phyloP scores from a whole-genome alignment of 2,797 vertebrate species.

The Coranthus polyacanthus region DNA sequence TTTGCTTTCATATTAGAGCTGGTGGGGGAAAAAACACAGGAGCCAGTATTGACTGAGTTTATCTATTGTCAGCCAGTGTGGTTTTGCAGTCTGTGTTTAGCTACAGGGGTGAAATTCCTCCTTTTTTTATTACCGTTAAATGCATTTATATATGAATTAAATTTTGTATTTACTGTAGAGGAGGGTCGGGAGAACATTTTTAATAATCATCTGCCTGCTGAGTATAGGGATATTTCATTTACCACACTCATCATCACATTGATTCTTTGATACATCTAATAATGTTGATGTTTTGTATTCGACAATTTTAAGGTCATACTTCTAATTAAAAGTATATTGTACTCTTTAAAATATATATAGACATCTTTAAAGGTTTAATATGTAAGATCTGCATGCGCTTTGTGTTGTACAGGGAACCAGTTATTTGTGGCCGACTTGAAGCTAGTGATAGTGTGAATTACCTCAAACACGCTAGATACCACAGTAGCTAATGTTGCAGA shows the following conservation, averaged over 20 bases:
- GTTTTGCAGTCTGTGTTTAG: slow-evolving; percentile 20
- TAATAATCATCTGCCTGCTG: slow-evolving; percentile 6
- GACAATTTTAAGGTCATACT: too few species aligned
- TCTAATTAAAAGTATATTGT: too few species aligned
- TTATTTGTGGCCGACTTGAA: too few species aligned
- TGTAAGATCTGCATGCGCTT: too few species aligned
- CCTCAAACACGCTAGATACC: too few species aligned
- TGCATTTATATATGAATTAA: slow-evolving; percentile 5
- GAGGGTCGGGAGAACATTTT: slow-evolving; percentile 11
- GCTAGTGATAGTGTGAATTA: too few species aligned
- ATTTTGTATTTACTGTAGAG: slow-evolving; percentile 9
- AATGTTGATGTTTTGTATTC: too few species aligned
- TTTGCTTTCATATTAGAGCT: slow-evolving; percentile 44
- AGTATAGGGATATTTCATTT: slow-evolving; percentile 6
- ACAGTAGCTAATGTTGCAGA: too few species aligned
- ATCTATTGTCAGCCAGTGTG: slow-evolving; percentile 33
- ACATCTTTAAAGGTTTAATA: too few species aligned
- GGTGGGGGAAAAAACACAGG: background rate
- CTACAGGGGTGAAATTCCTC: slow-evolving; percentile 11
- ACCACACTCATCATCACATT: background rate
- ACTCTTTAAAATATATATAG: too few species aligned
- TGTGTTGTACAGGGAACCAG: too few species aligned
- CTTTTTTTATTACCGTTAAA: slow-evolving; percentile 8
- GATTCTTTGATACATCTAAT: too few species aligned
- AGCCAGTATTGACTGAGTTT: slow-evolving; percentile 17